Base-by-base conservation (phyloP, 2,888 invertebrate genomes). In the Nomada hirtipes region DNA sequence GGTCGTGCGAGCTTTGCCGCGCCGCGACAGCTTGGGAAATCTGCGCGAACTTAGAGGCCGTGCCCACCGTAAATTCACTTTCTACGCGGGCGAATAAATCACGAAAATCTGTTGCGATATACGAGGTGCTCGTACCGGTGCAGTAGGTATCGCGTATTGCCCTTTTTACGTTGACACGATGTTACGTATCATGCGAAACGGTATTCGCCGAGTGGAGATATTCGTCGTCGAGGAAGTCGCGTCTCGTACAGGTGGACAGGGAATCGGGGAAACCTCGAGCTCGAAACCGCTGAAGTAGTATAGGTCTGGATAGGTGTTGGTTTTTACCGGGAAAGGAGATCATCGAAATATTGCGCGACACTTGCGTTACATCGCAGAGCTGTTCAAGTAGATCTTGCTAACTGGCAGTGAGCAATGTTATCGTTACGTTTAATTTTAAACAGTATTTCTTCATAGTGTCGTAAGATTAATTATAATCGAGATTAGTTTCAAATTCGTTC, bases 61-160 rank as follows among this genome's bases (percentile, higher is more conserved):
- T n/a, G 20, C 55, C 59, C 70, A n/a, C 47, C n/a, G n/a, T 20
- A n/a, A 60, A 69, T 57, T 69, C 70, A 57, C 57, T 73, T 73
- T 67, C 67, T 57, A 67, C 57, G 73, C 36, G 47, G n/a, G 18
- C 47, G 47, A 65, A 73, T 55, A 65, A 65, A 73, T 73, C 73
- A 60, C n/a, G 68, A 52, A 75, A 68, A 75, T 75, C 74, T 52
- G 74, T 60, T 60, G 26, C 68, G 50, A 67, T 60, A 60, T 42
- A 26, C 50, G 42, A 13, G 72, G 53, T 18, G 15, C 29, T 63
- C 52, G 15, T 7, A 20, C 26, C 2, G 7, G 9, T n/a, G n/a
- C n/a, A 44, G 13, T 42, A 23, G 61, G 29, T 1, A 4, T 4
- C 73, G 7, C 57, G 18, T 65, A 47, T 65, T 57, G 57, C 57